These are phyloP conservation scores for Tarsius wallacei DNA, from an alignment of 2,797 vertebrate species.

Conservation along the genomic window DNA sequence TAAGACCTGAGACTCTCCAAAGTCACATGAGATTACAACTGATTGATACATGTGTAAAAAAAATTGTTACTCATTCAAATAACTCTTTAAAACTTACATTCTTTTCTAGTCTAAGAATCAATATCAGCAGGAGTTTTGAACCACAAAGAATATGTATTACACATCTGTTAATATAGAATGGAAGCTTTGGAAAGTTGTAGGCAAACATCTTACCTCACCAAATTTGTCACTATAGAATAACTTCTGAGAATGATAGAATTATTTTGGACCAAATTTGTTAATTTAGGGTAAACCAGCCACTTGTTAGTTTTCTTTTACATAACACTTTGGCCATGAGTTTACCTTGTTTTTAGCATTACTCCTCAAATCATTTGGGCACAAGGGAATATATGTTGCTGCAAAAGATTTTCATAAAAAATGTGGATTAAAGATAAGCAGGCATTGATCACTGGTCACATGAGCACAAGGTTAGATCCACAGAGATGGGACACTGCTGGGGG, in stretches of 20 bases:
- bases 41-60: neutral
- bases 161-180: neutral
- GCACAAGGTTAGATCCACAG: too few relatives aligned
- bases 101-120: neutral
- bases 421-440: neutral
- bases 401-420: neutral
- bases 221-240: conserved; percentile 17
- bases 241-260: conserved; percentile 36
- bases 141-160: neutral
- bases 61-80: neutral
- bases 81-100: conserved; percentile 34
- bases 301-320: conserved; percentile 27
- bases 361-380: neutral
- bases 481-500: too few relatives aligned
- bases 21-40: neutral
- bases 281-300: neutral
- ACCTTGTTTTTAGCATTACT: neutral
- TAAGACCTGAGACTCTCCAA: conserved; percentile 11
- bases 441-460: too few relatives aligned
- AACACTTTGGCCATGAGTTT: neutral
- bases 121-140: neutral
- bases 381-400: neutral
- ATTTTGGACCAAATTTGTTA: conserved; percentile 10
- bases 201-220: neutral
- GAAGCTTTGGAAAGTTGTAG: conserved; percentile 22